Conservation (phyloP, 2,113 vertebrate species). For the Phocoena phocoena region DNA sequence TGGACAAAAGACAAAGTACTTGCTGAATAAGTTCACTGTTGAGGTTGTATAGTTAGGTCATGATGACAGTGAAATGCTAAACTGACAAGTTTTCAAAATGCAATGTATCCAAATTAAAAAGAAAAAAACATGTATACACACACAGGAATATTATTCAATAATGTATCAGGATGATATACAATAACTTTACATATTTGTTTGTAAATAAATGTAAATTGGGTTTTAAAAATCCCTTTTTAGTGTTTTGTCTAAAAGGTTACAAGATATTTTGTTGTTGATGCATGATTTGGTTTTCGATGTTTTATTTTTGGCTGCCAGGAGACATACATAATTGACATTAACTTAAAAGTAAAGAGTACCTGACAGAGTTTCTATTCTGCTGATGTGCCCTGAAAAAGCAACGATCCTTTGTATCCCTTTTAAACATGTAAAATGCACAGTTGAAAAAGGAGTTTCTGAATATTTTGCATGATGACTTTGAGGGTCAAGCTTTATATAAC, state of each 20-base stretch:
- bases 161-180: not conserved
- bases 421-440: not conserved
- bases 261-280: not conserved
- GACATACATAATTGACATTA: not conserved
- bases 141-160: not conserved
- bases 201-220: not conserved
- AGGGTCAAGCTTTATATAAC: not conserved
- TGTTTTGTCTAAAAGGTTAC: not conserved
- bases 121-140: not conserved
- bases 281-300: not conserved
- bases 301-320: not conserved
- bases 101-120: not conserved
- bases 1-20: not conserved
- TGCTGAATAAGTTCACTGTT: not conserved
- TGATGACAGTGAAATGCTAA: not conserved
- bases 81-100: not conserved
- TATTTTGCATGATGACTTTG: not conserved
- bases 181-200: not conserved
- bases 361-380: not conserved
- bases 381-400: not conserved
- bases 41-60: not conserved
- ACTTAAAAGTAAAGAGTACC: not conserved
- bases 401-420: not conserved
- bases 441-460: not conserved
- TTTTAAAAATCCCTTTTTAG: not conserved